These are phyloP conservation scores for Leptinotarsa rubiginosa DNA, from an alignment of 2,888 invertebrate species.

Conservation along the genomic window DNA sequence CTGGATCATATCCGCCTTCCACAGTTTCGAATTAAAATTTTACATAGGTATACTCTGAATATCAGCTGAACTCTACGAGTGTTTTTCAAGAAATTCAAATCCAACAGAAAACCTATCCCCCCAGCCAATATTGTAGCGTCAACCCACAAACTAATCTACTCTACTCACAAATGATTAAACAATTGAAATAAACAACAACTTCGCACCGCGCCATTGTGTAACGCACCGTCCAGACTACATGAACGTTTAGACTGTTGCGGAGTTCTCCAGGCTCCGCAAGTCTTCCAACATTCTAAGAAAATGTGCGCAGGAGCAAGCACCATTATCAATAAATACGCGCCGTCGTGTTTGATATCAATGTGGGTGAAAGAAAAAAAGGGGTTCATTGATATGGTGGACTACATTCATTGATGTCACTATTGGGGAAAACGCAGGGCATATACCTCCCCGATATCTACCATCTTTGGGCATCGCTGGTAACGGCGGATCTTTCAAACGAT, in stretches of 20 bases:
- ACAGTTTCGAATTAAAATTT: no score
- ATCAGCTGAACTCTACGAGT: no score
- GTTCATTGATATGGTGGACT: constrained; percentile 49
- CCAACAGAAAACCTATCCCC: not conserved
- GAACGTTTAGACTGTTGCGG: constrained; percentile 52
- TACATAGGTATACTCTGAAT: no score
- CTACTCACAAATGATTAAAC: constrained; percentile 50
- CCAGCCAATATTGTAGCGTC: not conserved
- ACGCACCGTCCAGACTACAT: constrained; percentile 48
- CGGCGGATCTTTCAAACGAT: no score
- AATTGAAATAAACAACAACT: constrained; percentile 45
- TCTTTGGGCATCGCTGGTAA: no score
- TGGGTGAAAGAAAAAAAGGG: constrained; percentile 47
- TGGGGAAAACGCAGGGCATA: not conserved
- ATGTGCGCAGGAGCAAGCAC: constrained; percentile 51
- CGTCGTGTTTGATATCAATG: constrained; percentile 51
- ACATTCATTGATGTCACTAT: not conserved
- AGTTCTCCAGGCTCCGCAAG: constrained; percentile 34
- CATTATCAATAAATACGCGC: constrained; percentile 58
- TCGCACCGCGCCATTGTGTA: constrained; percentile 52
- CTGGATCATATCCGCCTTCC: no score
- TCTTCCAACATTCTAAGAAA: constrained; percentile 46
- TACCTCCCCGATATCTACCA: not conserved
- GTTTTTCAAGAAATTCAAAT: not conserved
- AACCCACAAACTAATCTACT: constrained; percentile 1